phyloP scores from a whole-genome alignment of 2,888 invertebrate species.

The Omphaloscelis lunosa region DNA sequence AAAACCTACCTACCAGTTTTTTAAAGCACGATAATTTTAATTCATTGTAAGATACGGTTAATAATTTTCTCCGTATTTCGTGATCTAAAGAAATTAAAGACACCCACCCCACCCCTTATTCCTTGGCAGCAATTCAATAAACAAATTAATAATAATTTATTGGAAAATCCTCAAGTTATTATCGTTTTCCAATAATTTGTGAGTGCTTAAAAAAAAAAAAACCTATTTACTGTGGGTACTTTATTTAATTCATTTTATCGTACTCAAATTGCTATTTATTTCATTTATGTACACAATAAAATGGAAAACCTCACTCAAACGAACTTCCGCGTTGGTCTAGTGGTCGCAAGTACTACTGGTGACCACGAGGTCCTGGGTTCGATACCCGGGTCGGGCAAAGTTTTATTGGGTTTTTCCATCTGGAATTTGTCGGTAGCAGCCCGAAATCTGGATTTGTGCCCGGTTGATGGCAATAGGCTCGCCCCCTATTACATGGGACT shows the following conservation, averaged over 20 bases:
- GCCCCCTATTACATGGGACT: too few species aligned
- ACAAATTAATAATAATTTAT: conserved; percentile 18
- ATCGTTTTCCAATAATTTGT: conserved; percentile 23
- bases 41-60: not conserved
- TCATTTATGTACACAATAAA: not conserved
- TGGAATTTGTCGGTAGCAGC: too few species aligned
- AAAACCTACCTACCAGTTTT: not conserved
- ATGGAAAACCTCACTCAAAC: not conserved
- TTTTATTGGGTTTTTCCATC: too few species aligned
- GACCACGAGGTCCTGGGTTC: too few species aligned
- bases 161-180: not conserved
- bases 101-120: not conserved
- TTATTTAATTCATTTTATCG: too few species aligned
- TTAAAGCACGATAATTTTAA: not conserved
- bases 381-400: too few species aligned
- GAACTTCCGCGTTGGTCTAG: too few species aligned
- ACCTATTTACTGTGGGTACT: not conserved
- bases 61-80: conserved; percentile 22
- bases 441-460: too few species aligned
- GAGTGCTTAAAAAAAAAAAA: not conserved
- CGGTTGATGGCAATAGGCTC: too few species aligned
- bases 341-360: too few species aligned
- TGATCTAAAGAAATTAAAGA: conserved; percentile 27
- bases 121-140: conserved; percentile 24
- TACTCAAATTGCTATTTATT: not conserved